These are phyloP conservation scores for Pantelozetes paolii DNA, from an alignment of 2,888 invertebrate species.

Conservation along the genomic window DNA sequence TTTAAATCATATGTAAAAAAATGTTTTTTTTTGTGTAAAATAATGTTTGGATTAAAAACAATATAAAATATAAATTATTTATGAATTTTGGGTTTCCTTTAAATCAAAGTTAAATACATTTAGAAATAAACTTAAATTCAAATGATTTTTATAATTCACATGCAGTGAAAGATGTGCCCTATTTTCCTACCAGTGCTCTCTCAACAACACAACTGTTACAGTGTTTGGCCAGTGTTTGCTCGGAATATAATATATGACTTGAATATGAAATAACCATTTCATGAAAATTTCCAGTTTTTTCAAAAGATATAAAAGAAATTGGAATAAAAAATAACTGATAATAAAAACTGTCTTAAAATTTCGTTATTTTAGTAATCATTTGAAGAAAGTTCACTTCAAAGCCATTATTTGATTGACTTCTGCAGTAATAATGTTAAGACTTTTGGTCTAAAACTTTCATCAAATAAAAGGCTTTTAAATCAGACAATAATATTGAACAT, in stretches of 20 bases:
- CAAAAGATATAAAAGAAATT: background rate
- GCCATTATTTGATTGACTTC: conserved; percentile 7
- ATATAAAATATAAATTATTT: conserved; percentile 34
- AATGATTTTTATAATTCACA: background rate
- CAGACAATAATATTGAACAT: too few species aligned
- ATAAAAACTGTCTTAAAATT: background rate
- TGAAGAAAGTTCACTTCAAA: too few species aligned
- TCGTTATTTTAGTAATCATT: too few species aligned
- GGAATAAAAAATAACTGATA: background rate
- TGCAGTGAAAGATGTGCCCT: conserved; percentile 4
- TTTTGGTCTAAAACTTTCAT: background rate
- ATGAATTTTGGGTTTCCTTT: background rate
- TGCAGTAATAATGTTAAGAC: background rate
- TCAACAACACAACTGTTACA: too few species aligned
- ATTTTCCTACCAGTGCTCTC: background rate
- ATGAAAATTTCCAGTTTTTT: conserved; percentile 9
- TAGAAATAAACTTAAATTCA: background rate
- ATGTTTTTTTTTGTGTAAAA: background rate
- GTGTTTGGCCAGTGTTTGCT: background rate
- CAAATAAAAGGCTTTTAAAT: too few species aligned
- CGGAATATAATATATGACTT: conserved; percentile 4
- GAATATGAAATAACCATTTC: background rate
- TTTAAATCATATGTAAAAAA: conserved; percentile 28
- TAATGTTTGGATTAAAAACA: conserved; percentile 19
- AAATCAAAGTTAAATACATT: background rate